Conservation (phyloP, 2,888 invertebrate genomes). For the Helicoverpa assulta region DNA sequence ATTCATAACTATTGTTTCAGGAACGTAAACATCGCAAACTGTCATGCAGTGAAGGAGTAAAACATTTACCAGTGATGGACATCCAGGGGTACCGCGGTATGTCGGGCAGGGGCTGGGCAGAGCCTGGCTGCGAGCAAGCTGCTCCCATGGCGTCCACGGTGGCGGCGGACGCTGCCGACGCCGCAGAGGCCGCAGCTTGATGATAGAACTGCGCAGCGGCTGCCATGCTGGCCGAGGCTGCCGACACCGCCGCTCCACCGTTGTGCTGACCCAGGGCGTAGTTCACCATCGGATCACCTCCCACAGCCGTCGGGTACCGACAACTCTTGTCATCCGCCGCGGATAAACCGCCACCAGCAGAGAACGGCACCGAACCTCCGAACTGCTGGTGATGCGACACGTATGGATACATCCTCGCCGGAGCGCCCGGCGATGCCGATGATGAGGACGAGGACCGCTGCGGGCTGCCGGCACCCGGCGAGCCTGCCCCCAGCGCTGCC, state of each 20-base stretch:
- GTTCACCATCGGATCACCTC: conserved; percentile 94
- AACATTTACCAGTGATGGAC: conserved; percentile 97
- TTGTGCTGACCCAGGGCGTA: conserved; percentile 95
- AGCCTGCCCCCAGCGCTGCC: conserved; percentile 91
- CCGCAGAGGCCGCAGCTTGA: conserved; percentile 94
- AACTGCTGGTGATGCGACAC: conserved; percentile 95
- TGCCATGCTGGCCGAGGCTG: conserved; percentile 92
- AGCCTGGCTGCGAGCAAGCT: conserved; percentile 93
- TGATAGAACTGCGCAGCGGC: conserved; percentile 97
- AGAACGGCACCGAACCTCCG: conserved; percentile 92
- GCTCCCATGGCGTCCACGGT: conserved; percentile 95
- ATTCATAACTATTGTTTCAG: conserved; percentile 59
- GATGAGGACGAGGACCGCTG: conserved; percentile 91
- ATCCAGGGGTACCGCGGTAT: conserved; percentile 98
- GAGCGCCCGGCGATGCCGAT: conserved; percentile 93
- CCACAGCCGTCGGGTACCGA: conserved; percentile 93
- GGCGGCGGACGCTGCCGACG: conserved; percentile 93
- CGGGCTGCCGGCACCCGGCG: conserved; percentile 91
- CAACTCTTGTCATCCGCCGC: conserved; percentile 94
- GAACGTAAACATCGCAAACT: conserved; percentile 63
- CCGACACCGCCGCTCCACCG: conserved; percentile 92
- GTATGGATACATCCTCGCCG: conserved; percentile 97
- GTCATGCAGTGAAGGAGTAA: conserved; percentile 81
- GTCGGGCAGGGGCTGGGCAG: conserved; percentile 97
- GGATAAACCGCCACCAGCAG: conserved; percentile 92